phyloP scores from a whole-genome alignment of 2,888 invertebrate species.

The Tenthredo distinguenda region DNA sequence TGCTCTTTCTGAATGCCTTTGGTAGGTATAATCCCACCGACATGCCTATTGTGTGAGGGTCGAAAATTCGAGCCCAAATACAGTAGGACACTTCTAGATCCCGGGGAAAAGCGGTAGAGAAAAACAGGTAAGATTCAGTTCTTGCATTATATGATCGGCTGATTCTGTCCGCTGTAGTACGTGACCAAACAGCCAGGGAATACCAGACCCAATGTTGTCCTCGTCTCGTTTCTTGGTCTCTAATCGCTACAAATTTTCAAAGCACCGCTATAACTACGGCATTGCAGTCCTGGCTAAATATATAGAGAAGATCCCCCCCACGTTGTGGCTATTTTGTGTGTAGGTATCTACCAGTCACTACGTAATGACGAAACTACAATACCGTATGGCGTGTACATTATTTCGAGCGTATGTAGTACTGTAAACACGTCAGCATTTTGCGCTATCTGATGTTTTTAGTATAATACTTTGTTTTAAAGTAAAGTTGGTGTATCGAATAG shows the following conservation, averaged over 20 bases:
- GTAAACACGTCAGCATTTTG: not conserved
- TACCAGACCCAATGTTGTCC: not conserved
- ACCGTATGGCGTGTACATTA: not conserved
- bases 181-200: not conserved
- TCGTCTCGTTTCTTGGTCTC: not conserved
- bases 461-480: not conserved
- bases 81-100: not conserved
- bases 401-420: not conserved
- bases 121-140: not conserved
- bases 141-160: not conserved
- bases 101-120: not conserved
- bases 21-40: not conserved
- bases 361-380: not conserved
- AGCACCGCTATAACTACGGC: not conserved
- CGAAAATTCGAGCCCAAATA: not conserved
- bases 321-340: not conserved
- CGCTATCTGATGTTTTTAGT: not conserved
- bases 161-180: not conserved
- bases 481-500: not conserved
- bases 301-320: not conserved
- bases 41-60: not conserved
- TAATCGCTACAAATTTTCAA: not conserved
- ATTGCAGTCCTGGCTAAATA: not conserved
- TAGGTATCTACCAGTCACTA: not conserved
- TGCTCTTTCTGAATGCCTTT: not conserved